Evolutionary conservation across 1,140 invertebrate genomes (phyloP), one percentile per base, ranked within the genome.

Genomic region (Lerema accius): DNA sequence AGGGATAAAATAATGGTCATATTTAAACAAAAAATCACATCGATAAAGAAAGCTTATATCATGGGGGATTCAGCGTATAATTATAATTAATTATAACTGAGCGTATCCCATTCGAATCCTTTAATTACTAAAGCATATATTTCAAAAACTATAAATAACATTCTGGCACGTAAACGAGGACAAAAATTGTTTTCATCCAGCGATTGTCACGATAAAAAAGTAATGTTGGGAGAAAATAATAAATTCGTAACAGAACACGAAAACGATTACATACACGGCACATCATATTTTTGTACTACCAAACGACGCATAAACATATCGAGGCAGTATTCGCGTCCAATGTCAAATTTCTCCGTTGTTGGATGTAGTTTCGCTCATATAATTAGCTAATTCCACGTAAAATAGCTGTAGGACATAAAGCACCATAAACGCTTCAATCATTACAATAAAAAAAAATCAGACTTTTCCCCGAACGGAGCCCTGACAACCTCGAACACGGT

Each of bases 111-210:
- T 69, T 77, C 71, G 71, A 64, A 67, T 66, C 45, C 45, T 63
- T 76, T 68, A 78, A 82, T 79, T 71, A 80, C 78, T 81, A 84
- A 46, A 82, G 78, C 71, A 76, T 78, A 82, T 79, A 82, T 71
- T 77, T 76, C 73, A 69, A 76, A 76, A 78, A 80, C 84, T 84
- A 77, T 85, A 85, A 73, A 85, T 85, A 86, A 86, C 74, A 86
- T 86, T 88, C 82, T 90, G 87, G 87, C 87, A 90, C 87, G 75
- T 89, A 78, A 71, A 71, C 59, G 72, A 82, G 79, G 82, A 86
- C 76, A 76, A 76, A 69, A 66, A 48, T 56, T 61, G 67, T 58
- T 68, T 71, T 55, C 69, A 68, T 70, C 67, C 71, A 71, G 71
- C 69, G 65, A 69, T 67, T 67, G 75, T 76, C 69, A 76, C 69